These are phyloP conservation scores for Ptilonorhynchus violaceus DNA, from an alignment of 2,113 vertebrate genomes.

Conservation along the genomic window DNA sequence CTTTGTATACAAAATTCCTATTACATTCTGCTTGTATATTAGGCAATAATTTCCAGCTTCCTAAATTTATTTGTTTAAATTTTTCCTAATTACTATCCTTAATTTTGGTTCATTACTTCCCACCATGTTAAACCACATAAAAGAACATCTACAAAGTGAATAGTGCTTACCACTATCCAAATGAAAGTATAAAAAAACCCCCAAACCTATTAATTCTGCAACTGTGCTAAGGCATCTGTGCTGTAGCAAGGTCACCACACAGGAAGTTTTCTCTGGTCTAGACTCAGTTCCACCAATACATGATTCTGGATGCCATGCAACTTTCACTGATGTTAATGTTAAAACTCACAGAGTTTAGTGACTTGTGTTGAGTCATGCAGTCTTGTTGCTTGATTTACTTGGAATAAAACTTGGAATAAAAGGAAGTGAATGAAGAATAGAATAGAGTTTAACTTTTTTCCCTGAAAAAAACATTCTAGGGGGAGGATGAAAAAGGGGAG, in stretches of 20 bases:
- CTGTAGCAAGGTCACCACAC: background rate
- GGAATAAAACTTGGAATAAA: background rate
- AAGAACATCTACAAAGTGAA: background rate
- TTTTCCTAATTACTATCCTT: slow-evolving; percentile 3
- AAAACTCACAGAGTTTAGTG: background rate
- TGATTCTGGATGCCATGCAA: background rate
- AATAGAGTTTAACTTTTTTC: background rate
- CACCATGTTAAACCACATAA: background rate
- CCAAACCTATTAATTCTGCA: background rate
- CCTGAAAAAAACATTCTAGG: background rate
- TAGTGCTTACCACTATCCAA: background rate
- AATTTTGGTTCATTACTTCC: slow-evolving; percentile 17
- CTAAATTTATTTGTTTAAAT: slow-evolving; percentile 16
- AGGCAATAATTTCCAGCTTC: background rate
- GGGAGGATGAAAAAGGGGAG: background rate
- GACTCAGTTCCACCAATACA: background rate
- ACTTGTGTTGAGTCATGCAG: background rate
- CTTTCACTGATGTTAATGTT: background rate
- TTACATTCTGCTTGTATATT: background rate
- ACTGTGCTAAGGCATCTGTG: background rate
- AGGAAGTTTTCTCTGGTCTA: background rate
- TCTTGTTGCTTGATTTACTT: background rate
- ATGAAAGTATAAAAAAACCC: background rate
- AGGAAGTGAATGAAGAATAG: background rate
- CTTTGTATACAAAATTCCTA: background rate